A percentile compares a stretch with the other conserved stretches of the same genome.
phyloP scores from a whole-genome alignment of 2,113 vertebrate species.

The Mionectes macconnelli region DNA sequence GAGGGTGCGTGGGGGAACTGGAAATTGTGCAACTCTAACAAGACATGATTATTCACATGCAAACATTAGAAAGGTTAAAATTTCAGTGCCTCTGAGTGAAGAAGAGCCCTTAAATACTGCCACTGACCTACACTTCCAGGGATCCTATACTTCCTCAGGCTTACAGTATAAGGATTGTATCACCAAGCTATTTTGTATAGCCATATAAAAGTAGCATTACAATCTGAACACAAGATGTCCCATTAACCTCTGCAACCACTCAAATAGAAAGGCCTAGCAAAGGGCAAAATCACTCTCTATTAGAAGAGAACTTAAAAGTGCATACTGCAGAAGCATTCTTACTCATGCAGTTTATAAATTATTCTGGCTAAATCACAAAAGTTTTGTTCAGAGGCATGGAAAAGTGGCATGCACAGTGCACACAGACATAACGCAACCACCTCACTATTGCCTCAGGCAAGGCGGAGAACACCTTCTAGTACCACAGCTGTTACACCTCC shows the following conservation, averaged over 20 bases:
- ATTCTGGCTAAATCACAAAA: background rate
- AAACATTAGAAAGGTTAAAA: background rate
- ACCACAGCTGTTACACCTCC: background rate
- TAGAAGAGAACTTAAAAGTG: background rate
- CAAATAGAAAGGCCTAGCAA: background rate
- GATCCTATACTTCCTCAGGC: background rate
- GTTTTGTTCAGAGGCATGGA: background rate
- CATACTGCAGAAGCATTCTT: background rate
- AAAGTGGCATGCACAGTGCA: background rate
- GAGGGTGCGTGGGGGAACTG: background rate
- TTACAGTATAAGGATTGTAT: background rate
- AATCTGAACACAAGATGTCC: background rate
- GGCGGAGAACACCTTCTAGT: background rate
- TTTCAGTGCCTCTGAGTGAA: background rate
- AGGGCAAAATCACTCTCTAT: background rate
- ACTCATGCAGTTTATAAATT: background rate
- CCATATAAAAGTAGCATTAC: background rate
- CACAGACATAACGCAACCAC: fast-evolving
- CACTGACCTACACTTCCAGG: background rate
- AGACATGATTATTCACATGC: background rate
- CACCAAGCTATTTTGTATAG: background rate
- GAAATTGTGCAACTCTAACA: background rate
- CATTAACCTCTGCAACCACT: background rate
- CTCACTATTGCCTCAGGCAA: background rate
- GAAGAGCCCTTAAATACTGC: background rate